Base-by-base conservation (phyloP, 2,888 invertebrate species). In the Diarsia rubi region DNA sequence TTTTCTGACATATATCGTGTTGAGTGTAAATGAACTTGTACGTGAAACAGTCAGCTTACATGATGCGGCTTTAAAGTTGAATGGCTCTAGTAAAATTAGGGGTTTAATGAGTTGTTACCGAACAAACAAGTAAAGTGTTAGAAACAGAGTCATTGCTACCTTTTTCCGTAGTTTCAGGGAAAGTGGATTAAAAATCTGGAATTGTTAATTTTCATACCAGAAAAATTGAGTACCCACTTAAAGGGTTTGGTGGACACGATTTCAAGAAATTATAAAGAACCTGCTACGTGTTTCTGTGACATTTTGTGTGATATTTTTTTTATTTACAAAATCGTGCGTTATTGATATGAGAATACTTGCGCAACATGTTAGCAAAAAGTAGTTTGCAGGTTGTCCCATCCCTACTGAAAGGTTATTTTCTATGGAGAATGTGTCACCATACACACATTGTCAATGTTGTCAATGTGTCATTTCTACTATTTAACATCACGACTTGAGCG, bases 401-500 rank as follows among this genome's bases (percentile, higher is more conserved):
- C 37, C n/a, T 79, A 62, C 12, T 16, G 47, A 31, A 57, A 75
- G 71, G 54, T 75, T 69, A 80, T 72, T 79, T 79, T 69, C 69
- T 54, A 81, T 79, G 73, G 66, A 37, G 72, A 78, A 78, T 84
- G 64, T 76, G 73, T 69, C 70, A 69, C 71, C 49, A 78, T 65
- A 86, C 76, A 69, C 68, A 69, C 73, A 54, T n/a, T n/a, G n/a
- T n/a, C n/a, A n/a, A n/a, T n/a, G n/a, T n/a, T n/a, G n/a, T n/a
- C n/a, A n/a, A 77, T 65, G 87, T 81, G 78, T 86, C 86, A 85
- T 81, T 85, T 81, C 73, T 57, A 66, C 70, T 49, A 69, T 77
- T 79, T 72, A 77, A 59, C 54, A 79, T 83, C 83, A 85, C 79
- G 86, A 85, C 74, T 60, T 47, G 75, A 16, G 70, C 64, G 77